phyloP scores from a whole-genome alignment of 2,888 invertebrate species.

The Gryllus longicercus region DNA sequence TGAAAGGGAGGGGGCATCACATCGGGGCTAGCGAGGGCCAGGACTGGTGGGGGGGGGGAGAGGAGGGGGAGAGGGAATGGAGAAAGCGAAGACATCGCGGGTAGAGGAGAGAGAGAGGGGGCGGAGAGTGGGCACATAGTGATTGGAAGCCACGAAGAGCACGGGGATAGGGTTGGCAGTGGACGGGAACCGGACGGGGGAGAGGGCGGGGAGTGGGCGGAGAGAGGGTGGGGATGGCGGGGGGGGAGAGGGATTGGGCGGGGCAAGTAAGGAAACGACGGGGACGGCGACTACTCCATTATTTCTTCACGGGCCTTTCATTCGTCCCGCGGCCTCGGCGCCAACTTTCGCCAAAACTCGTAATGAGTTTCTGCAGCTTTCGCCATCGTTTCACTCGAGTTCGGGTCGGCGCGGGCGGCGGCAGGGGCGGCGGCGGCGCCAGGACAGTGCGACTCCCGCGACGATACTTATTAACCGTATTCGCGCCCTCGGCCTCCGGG shows the following conservation, averaged over 20 bases:
- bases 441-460: background rate
- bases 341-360: conserved; percentile 17
- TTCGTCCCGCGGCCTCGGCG: background rate
- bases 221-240: background rate
- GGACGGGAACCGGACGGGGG: background rate
- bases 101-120: no score
- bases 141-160: no score
- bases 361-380: conserved; percentile 17
- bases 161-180: no score
- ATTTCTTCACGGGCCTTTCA: conserved; percentile 17
- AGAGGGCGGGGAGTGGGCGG: background rate
- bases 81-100: no score
- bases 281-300: conserved; percentile 3
- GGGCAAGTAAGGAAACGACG: background rate
- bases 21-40: background rate
- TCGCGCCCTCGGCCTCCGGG: background rate
- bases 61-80: no score
- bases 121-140: no score
- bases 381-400: background rate
- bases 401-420: background rate
- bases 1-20: background rate
- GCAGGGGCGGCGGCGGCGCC: background rate
- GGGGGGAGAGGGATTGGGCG: background rate
- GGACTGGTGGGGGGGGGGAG: no score
- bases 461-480: conserved; percentile 17